Percentiles rank a stretch among this genome's conserved stretches.
Conservation (phyloP, 2,797 vertebrate genomes). For the Cossypha niveicapilla region DNA sequence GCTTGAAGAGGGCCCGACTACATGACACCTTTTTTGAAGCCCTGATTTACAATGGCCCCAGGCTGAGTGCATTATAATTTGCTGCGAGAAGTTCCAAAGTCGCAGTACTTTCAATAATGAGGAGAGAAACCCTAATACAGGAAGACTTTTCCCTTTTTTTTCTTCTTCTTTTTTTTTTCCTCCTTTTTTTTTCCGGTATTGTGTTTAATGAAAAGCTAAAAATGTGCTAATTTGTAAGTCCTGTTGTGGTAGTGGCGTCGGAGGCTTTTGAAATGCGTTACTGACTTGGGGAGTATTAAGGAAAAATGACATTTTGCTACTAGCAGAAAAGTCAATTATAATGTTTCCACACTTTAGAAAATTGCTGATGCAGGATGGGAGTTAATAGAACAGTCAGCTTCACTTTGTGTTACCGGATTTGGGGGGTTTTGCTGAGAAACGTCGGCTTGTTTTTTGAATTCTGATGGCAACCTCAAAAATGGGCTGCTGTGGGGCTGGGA, state of each 20-base stretch:
- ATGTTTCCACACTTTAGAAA: constrained; percentile 52
- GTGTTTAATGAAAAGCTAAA: constrained; percentile 62
- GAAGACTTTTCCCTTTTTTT: neutral
- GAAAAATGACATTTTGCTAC: constrained; percentile 58
- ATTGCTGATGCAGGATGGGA: constrained; percentile 58
- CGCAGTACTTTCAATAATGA: constrained; percentile 59
- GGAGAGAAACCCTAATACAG: constrained; percentile 58
- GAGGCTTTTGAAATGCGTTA: constrained; percentile 64
- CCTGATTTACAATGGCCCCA: constrained; percentile 70
- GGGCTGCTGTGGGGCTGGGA: neutral
- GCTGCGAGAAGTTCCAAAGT: constrained; percentile 64
- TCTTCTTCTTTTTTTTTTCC: neutral
- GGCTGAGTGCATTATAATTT: constrained; percentile 75
- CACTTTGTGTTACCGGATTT: constrained; percentile 29
- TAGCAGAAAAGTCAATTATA: constrained; percentile 58
- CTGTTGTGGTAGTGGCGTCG: constrained; percentile 64
- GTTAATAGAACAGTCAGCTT: constrained; percentile 69
- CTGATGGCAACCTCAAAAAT: neutral
- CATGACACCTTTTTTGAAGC: constrained; percentile 63
- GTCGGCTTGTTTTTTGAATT: neutral
- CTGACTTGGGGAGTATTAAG: constrained; percentile 57
- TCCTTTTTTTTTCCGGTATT: constrained; percentile 18
- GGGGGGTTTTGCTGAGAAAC: neutral
- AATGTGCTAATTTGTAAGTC: constrained; percentile 67
- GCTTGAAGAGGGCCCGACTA: constrained; percentile 65